A percentile compares a stretch with the other conserved stretches of the same genome.
Conservation (phyloP, 1,140 invertebrate genomes). For the Bicyclus anynana region DNA sequence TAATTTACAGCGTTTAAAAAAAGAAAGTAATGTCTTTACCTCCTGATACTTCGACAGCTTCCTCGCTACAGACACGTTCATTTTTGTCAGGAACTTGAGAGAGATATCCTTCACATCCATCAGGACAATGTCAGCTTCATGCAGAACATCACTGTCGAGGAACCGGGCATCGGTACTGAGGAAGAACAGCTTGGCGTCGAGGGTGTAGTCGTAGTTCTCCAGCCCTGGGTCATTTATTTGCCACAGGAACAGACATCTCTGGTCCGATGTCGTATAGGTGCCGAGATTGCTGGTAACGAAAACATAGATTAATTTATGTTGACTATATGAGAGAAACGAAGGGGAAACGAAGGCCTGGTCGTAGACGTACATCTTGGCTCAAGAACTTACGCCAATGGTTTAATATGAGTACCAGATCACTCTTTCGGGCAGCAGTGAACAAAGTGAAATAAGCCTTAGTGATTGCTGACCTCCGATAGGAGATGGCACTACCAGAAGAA, state of each 20-base stretch:
- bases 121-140: slow-evolving; percentile 81
- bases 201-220: slow-evolving; percentile 81
- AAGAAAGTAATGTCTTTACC: slow-evolving; percentile 33
- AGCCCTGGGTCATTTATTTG: slow-evolving; percentile 80
- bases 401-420: too few species aligned
- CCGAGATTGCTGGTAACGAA: slow-evolving; percentile 52
- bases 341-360: too few species aligned
- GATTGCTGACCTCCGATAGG: too few species aligned
- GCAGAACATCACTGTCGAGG: slow-evolving; percentile 59
- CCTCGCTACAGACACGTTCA: slow-evolving; percentile 52
- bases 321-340: too few species aligned
- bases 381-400: too few species aligned
- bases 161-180: slow-evolving; percentile 81
- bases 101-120: slow-evolving; percentile 82
- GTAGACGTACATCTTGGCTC: too few species aligned
- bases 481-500: too few species aligned
- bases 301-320: not conserved
- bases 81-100: slow-evolving; percentile 78
- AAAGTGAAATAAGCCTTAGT: too few species aligned
- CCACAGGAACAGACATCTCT: slow-evolving; percentile 77
- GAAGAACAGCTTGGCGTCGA: slow-evolving; percentile 81
- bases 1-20: too few species aligned
- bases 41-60: slow-evolving; percentile 60
- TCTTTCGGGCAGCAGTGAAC: too few species aligned
- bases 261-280: slow-evolving; percentile 62